Percentiles rank a stretch among this genome's conserved stretches.
These are phyloP conservation scores for Upupa epops DNA, from an alignment of 2,113 vertebrate species.

Conservation along the genomic window DNA sequence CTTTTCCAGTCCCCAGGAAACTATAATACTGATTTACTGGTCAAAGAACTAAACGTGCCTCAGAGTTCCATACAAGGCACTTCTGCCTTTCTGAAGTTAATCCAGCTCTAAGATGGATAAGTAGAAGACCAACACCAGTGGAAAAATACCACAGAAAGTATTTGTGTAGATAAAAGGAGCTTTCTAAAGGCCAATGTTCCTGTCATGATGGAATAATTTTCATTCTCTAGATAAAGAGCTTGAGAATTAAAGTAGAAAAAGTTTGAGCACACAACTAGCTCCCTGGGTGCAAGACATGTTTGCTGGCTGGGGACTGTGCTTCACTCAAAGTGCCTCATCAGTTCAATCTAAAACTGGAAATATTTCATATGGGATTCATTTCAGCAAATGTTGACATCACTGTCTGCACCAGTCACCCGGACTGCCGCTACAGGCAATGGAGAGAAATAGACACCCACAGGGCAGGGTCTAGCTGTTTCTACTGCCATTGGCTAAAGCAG, in stretches of 20 bases:
- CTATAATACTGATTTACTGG: slow-evolving; percentile 54
- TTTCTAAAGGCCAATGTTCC: slow-evolving; percentile 45
- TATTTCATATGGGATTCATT: not conserved
- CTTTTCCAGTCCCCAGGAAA: slow-evolving; percentile 49
- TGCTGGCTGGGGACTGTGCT: not conserved
- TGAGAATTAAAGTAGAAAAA: slow-evolving; percentile 16
- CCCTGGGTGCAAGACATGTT: not conserved
- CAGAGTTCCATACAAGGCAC: slow-evolving; percentile 40
- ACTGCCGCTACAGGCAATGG: not conserved
- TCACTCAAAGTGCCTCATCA: not conserved
- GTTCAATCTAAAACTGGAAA: not conserved
- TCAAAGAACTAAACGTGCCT: slow-evolving; percentile 54
- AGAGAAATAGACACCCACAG: not conserved
- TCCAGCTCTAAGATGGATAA: slow-evolving; percentile 52
- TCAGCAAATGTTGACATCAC: not conserved
- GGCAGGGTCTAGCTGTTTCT: not conserved
- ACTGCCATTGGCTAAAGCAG: not conserved
- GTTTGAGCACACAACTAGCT: not conserved
- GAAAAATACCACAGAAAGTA: slow-evolving; percentile 4
- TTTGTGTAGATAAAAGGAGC: slow-evolving; percentile 53
- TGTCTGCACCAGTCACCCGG: not conserved
- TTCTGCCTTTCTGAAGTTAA: slow-evolving; percentile 53
- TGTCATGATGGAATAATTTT: slow-evolving; percentile 31
- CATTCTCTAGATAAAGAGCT: slow-evolving; percentile 21
- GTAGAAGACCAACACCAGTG: slow-evolving; percentile 4